Conservation (phyloP, 2,888 invertebrate genomes). For the Euzetes globulus region DNA sequence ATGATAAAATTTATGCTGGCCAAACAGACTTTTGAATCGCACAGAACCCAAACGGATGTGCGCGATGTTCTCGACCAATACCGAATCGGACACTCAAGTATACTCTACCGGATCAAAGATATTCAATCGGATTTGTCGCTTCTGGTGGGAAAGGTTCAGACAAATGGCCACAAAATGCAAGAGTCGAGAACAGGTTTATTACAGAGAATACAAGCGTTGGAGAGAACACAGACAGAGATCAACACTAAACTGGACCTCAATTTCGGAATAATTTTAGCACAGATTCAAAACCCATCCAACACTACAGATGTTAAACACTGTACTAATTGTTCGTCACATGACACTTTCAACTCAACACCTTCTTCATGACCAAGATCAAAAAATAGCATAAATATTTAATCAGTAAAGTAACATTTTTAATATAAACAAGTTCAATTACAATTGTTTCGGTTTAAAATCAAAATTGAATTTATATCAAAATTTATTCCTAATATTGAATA, state of each 20-base stretch:
- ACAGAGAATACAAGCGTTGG: neutral
- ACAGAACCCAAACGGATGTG: neutral
- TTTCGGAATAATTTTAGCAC: neutral
- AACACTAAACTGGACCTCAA: neutral
- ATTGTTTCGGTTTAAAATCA: too few relatives aligned
- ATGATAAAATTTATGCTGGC: constrained; percentile 1
- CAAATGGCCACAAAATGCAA: neutral
- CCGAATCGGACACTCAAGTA: neutral
- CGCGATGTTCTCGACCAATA: constrained; percentile 8
- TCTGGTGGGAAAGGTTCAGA: neutral
- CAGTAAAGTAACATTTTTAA: too few relatives aligned
- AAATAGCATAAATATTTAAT: too few relatives aligned
- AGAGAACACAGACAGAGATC: neutral
- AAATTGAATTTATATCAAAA: too few relatives aligned
- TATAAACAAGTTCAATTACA: too few relatives aligned
- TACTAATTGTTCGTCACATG: neutral
- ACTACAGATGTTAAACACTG: neutral
- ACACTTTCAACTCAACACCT: neutral
- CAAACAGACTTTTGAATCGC: neutral
- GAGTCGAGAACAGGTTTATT: neutral
- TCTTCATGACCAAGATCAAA: too few relatives aligned
- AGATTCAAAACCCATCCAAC: neutral
- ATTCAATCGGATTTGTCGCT: neutral
- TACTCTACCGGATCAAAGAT: constrained; percentile 9
- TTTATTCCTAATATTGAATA: too few relatives aligned